Base-by-base conservation (phyloP, 2,113 vertebrate species). In the Corythaixoides concolor region DNA sequence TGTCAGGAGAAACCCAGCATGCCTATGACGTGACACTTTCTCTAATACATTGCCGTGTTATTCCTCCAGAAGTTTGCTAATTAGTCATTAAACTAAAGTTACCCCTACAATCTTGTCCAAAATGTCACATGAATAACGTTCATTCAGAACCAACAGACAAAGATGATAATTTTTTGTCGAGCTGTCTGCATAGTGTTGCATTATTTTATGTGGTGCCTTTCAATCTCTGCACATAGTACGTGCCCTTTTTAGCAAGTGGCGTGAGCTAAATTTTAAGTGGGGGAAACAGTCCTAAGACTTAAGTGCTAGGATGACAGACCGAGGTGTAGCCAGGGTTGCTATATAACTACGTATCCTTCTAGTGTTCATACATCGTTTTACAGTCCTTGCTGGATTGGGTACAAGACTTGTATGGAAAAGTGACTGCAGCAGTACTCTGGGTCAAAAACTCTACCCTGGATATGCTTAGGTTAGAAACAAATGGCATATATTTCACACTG, bases 51-150 rank as follows among this genome's bases (percentile, higher is more conserved):
- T 58, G 87, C 81, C 39, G 7, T 66, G 53, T 76, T 87, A 88
- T 89, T 93, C 45, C 87, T 89, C 62, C 53, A 66, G 27, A 94
- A 96, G 81, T 93, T 94, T 82, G 35, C 85, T 96, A 97, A 97
- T 97, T 96, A 97, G 66, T 88, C 87, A 74, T 94, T 95, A 95
- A 93, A 88, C 35, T 85, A 24, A 81, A 94, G 74, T 60, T 95
- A 82, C 60, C 84, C 70, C 43, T 64, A 14, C 3, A 4, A 3
- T 75, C 73, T 82, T 94, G 87, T 96, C 95, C 84, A 85, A 96
- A 95, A 58, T 53, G 93, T 94, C 95, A 92, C 69, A 85, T 1
- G 1, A 58, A 64, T 87, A 89, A 56, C 73, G 39, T 53, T 52
- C 43, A 39, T 84, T 95, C 74, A 81, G 81, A 94, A 88, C 39